Base-by-base conservation (phyloP, 2,888 invertebrate species). In the Spilarctia lutea region DNA sequence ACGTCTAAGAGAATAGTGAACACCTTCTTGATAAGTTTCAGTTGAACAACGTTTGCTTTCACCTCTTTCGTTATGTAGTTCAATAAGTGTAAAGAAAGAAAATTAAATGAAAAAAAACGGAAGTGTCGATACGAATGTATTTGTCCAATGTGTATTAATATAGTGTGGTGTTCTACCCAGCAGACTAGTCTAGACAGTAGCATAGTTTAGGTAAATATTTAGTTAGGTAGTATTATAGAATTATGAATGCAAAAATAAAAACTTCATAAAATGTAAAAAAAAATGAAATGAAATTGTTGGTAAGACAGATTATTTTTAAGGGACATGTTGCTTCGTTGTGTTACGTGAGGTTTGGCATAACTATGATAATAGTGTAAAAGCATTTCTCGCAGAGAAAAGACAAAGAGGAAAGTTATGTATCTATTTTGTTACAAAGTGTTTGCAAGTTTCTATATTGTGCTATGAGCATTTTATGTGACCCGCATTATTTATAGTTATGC, bases 241-340 rank as follows among this genome's bases (percentile, higher is more conserved):
- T 94, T 96, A 96, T 96, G 96, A 96, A 96, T 96, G 96, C 96
- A 96, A 96, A 96, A 94, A 96, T 93, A 94, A 95, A 93, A 96
- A 94, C 92, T 93, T 93, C 91, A 95, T 94, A 96, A 96, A 95
- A 95, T 94, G 93, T 94, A 96, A 95, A 96, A 96, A 95, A 94
- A 96, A 95, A 93, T 87, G 93, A 92, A 93, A 96, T 95, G 96
- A 96, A 96, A 96, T 96, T 96, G 96, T 96, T 95, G 95, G 94
- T 96, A 96, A 96, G 96, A 96, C 96, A 96, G 96, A 96, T 94
- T 96, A 96, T 96, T 96, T 96, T 96, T 96, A 96, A 95, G 95
- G 95, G 92, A 95, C 94, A 95, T 95, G 95, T 96, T 94, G 96
- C 96, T 95, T 96, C 94, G 94, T 96, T 96, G 93, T 94, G 94